These are phyloP conservation scores for Cottus gobio DNA, from an alignment of 2,113 vertebrate species.

Conservation along the genomic window DNA sequence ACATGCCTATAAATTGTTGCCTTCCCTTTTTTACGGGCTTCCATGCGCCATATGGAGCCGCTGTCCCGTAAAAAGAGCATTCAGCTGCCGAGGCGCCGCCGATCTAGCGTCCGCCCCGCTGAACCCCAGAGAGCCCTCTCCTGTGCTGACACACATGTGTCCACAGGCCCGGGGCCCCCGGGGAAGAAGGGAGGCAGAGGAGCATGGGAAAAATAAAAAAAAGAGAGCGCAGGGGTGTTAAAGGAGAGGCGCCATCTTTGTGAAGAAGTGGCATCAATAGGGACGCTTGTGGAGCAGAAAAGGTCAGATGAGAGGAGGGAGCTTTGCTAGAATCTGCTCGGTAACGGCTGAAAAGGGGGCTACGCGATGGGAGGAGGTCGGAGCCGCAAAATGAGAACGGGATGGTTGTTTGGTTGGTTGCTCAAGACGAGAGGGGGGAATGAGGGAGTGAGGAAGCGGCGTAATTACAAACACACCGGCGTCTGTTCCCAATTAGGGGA, in stretches of 20 bases:
- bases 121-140: slow-evolving; percentile 64
- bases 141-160: slow-evolving; percentile 79
- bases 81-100: slow-evolving; percentile 76
- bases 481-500: slow-evolving; percentile 82
- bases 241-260: slow-evolving; percentile 4
- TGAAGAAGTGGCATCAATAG: not conserved
- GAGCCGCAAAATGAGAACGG: slow-evolving; percentile 34
- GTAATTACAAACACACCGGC: slow-evolving; percentile 81
- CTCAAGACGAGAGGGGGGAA: slow-evolving; percentile 59
- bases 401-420: slow-evolving; percentile 61
- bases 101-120: slow-evolving; percentile 70
- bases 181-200: slow-evolving; percentile 57
- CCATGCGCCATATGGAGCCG: slow-evolving; percentile 79
- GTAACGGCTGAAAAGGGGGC: slow-evolving; percentile 14
- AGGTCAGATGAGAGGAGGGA: not conserved
- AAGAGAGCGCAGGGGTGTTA: not conserved
- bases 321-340: slow-evolving; percentile 23
- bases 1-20: slow-evolving; percentile 82
- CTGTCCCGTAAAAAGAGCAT: slow-evolving; percentile 75
- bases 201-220: slow-evolving; percentile 37
- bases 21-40: slow-evolving; percentile 74
- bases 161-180: slow-evolving; percentile 56
- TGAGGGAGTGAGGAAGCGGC: slow-evolving; percentile 78
- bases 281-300: not conserved
- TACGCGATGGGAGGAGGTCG: slow-evolving; percentile 32